Evolutionary conservation across 2,888 invertebrate genomes (phyloP), one percentile per base, ranked within the genome.

Genomic region (Isotomurus palustris): DNA sequence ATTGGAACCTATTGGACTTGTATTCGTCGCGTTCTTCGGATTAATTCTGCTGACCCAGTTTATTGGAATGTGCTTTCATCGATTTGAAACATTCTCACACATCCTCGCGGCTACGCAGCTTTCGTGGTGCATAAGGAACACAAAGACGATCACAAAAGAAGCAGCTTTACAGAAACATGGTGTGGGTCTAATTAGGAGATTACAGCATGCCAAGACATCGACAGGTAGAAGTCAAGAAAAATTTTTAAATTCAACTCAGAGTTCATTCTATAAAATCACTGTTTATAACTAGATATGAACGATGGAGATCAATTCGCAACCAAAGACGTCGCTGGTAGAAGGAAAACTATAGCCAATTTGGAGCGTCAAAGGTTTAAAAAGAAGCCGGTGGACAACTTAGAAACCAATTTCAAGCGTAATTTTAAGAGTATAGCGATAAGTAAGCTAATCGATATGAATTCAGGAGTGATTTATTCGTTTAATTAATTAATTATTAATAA

Each of bases 1-100:
- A 64, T 66, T 78, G 57, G 78, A 78, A 58, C 77, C 77, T 0
- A 75, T 78, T 58, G 73, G 80, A 21, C 49, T 69, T n/a, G 62
- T 63, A 1, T 70, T 70, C 53, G 66, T 70, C 0, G 63, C 48
- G 17, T 60, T 70, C 19, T 70, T 68, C 41, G 68, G 66, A 1
- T 22, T 68, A 1, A 56, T 70, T 19, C 36, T 70, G 14, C 40
- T 56, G 2, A 59, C 64, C 0, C 70, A 70, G 44, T 70, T 70
- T 36, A 45, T 61, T 8, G 66, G 62, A 19, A 70, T 70, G 70
- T 27, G 60, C 1, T 49, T 60, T 19, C 70, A 70, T 58, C 56
- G 68, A 22, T 53, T 66, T 36, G 67, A 61, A 22, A 70, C 70
- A 2, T 60, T 67, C 22, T 41, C 57, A 22, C 70, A 70, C 25